These are phyloP conservation scores for Cataglyphis rosenhaueri DNA, from an alignment of 2,888 invertebrate genomes.

Conservation along the genomic window DNA sequence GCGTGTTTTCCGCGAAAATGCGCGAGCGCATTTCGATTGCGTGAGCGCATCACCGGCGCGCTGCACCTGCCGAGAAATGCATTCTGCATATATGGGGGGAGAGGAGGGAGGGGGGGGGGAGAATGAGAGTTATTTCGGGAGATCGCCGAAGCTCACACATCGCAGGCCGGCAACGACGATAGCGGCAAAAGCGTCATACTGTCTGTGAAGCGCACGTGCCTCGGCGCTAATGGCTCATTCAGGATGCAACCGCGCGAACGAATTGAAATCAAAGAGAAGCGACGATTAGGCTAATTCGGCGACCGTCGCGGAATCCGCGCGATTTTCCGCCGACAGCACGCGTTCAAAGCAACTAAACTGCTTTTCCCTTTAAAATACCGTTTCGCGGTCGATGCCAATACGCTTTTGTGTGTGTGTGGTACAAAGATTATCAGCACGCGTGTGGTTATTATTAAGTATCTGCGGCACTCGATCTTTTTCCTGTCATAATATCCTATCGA, in stretches of 20 bases:
- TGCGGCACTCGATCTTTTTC: not conserved
- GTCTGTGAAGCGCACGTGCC: conserved; percentile 71
- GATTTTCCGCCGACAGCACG: conserved; percentile 31
- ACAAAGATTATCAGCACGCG: not conserved
- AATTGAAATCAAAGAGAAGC: conserved; percentile 64
- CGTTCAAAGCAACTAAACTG: not conserved
- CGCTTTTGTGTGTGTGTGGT: conserved; percentile 2
- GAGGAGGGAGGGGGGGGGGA: not conserved
- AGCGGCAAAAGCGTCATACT: conserved; percentile 69
- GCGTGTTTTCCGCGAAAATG: conserved; percentile 66
- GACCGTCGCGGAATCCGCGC: conserved; percentile 42
- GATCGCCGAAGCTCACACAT: conserved; percentile 45
- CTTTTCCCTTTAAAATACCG: not conserved
- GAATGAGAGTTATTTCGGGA: conserved; percentile 66
- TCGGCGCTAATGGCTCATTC: conserved; percentile 72
- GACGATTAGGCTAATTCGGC: conserved; percentile 39
- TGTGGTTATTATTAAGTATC: conserved; percentile 15
- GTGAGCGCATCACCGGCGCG: conserved; percentile 52
- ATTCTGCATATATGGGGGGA: conserved; percentile 6
- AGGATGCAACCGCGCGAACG: conserved; percentile 56
- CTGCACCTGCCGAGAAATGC: conserved; percentile 59
- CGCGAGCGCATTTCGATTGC: conserved; percentile 63
- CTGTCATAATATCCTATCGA: no score
- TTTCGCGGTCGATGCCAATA: conserved; percentile 35
- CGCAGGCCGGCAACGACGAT: conserved; percentile 23